These are phyloP conservation scores for Sebastes elongatus DNA, from an alignment of 2,797 vertebrate genomes.

Conservation along the genomic window DNA sequence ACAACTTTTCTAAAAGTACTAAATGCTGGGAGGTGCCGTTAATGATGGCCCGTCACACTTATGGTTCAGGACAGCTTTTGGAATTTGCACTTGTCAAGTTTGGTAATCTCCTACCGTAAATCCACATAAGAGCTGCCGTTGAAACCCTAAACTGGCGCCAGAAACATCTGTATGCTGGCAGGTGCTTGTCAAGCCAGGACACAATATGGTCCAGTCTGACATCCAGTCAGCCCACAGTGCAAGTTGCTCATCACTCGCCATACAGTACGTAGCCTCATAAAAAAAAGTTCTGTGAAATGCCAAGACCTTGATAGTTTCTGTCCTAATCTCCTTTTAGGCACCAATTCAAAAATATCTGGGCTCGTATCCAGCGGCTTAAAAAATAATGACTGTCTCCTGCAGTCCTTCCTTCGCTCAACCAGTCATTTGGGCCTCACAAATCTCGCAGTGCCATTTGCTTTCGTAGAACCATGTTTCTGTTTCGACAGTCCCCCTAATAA, in stretches of 20 bases:
- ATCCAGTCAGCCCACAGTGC: conserved; percentile 11
- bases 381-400: conserved; percentile 62
- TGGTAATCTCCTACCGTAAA: conserved; percentile 35
- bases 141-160: conserved; percentile 34
- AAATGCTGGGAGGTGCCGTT: conserved; percentile 11
- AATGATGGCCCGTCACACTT: conserved; percentile 20
- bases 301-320: conserved; percentile 59
- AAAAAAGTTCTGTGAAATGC: conserved; percentile 57
- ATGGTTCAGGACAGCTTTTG: conserved; percentile 21
- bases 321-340: conserved; percentile 61
- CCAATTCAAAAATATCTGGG: conserved; percentile 64
- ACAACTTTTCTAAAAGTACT: conserved; percentile 33
- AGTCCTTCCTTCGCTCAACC: conserved; percentile 48
- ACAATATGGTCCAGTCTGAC: conserved; percentile 21
- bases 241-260: conserved; percentile 39
- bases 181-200: conserved; percentile 36
- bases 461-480: conserved; percentile 41
- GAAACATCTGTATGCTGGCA: conserved; percentile 49
- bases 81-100: conserved; percentile 58
- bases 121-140: conserved; percentile 28
- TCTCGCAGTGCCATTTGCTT: conserved; percentile 52
- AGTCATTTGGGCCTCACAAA: conserved; percentile 47
- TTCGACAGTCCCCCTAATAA: conserved; percentile 56
- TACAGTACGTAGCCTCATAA: conserved; percentile 19
- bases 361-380: conserved; percentile 51